Base-by-base conservation (phyloP, 2,888 invertebrate species). In the Hermodice carunculata region DNA sequence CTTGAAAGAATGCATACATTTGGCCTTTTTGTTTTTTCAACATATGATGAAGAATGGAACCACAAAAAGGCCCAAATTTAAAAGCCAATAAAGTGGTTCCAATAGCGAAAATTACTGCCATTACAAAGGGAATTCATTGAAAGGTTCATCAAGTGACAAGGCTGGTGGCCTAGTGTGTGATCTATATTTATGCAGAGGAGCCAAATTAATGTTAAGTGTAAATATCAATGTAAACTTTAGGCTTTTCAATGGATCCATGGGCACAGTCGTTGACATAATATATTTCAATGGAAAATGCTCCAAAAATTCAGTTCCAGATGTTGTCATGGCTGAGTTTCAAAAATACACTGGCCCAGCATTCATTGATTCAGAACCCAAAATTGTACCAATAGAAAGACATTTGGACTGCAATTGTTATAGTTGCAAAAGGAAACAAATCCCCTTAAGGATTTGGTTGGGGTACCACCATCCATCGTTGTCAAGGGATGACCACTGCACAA, bases 401-500 rank as follows among this genome's bases (percentile, higher is more conserved):
- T 14, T 70, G 11, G 73, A 73, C 11, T 73, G 71, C 34, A 29
- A 11, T n/a, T 71, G 71, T 46, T 37, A 63, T 32, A 17, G 14
- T 17, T 72, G 71, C 24, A 67, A 54, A 48, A 43, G 69, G 31
- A 58, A 48, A 37, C 71, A 71, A 51, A 48, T 73, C 11, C 74
- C 74, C 5, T 42, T 74, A n/a, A 6, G 22, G 65, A 6, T 58
- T 74, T 28, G 70, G 69, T 3, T 71, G 72, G 73, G 74, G 61
- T 19, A 67, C 67, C 1, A 72, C 74, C 14, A 72, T 72, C 11
- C 73, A 75, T 31, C 29, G 51, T 5, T 74, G 75, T 49, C 73
- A 75, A 53, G 72, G 75, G 1, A 73, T 75, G 73, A 74, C 75
- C 2, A 72, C 74, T 28, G 75, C 72, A 3, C 4, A 61, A 14